Conservation (phyloP, 2,888 invertebrate species). For the Aproaerema taeniolella region DNA sequence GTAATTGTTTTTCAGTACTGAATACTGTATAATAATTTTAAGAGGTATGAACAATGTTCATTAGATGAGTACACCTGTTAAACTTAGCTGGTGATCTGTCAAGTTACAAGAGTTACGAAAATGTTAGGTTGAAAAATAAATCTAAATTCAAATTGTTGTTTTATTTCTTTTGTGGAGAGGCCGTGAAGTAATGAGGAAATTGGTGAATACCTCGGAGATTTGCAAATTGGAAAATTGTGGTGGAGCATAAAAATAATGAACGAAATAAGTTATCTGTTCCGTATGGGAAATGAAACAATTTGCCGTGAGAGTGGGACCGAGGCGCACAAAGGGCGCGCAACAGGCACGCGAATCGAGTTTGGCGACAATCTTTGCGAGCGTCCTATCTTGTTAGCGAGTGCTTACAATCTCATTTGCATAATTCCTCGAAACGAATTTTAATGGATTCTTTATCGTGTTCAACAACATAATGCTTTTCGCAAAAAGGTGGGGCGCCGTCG, state of each 20-base stretch:
- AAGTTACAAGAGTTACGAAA: constrained; percentile 68
- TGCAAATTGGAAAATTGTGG: constrained; percentile 10
- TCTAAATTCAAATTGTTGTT: constrained; percentile 55
- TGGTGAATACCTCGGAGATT: background rate
- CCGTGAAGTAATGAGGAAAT: background rate
- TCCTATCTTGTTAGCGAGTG: constrained; percentile 53
- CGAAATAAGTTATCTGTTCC: constrained; percentile 1
- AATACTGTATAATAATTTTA: constrained; percentile 64
- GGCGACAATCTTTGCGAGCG: constrained; percentile 56
- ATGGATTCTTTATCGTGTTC: constrained; percentile 57
- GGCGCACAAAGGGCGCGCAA: constrained; percentile 37
- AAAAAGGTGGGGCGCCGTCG: constrained; percentile 30
- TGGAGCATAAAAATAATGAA: constrained; percentile 6
- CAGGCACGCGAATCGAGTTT: constrained; percentile 57
- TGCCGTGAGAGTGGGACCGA: background rate
- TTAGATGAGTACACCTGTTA: constrained; percentile 71
- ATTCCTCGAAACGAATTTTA: constrained; percentile 62
- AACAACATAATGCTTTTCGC: constrained; percentile 52
- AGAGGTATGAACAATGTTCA: constrained; percentile 75
- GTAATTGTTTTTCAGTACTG: constrained; percentile 70
- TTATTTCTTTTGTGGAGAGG: constrained; percentile 31
- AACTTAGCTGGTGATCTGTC: constrained; percentile 70
- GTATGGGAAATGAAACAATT: constrained; percentile 11
- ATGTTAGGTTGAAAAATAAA: constrained; percentile 77
- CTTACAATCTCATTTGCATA: constrained; percentile 67